Conservation (phyloP, 2,888 invertebrate species). For the Helobdella robusta region DNA sequence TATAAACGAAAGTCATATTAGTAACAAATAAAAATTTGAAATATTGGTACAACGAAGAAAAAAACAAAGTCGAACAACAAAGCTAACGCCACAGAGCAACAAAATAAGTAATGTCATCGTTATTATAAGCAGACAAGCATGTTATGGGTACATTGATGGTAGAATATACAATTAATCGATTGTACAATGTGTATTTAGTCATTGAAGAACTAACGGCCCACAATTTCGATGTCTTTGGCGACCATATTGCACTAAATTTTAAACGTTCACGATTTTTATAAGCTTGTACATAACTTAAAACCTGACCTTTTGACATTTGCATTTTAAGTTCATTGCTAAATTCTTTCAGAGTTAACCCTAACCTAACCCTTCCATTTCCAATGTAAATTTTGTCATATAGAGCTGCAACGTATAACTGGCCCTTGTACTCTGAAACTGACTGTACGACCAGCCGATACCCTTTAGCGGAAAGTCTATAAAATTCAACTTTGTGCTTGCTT, state of each 20-base stretch:
- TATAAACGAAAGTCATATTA: too few species aligned
- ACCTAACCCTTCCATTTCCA: conserved; percentile 33
- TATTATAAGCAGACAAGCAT: conserved; percentile 39
- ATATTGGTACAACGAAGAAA: neutral
- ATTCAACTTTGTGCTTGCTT: conserved; percentile 30
- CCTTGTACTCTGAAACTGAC: conserved; percentile 33
- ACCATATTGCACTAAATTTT: conserved; percentile 41
- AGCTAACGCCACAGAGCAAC: conserved; percentile 40
- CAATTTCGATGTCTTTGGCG: conserved; percentile 31
- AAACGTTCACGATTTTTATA: conserved; percentile 36
- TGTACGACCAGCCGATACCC: conserved; percentile 33
- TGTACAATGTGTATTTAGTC: conserved; percentile 41
- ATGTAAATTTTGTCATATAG: conserved; percentile 33
- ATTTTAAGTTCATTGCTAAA: conserved; percentile 38
- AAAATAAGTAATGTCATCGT: conserved; percentile 40
- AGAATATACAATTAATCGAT: conserved; percentile 40
- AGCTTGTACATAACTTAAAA: conserved; percentile 39
- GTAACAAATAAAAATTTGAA: too few species aligned
- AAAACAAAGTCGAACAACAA: neutral
- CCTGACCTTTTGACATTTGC: conserved; percentile 32
- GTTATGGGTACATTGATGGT: conserved; percentile 36
- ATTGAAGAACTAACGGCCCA: conserved; percentile 41
- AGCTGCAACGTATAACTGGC: conserved; percentile 33
- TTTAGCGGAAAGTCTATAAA: conserved; percentile 29
- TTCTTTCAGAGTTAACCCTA: conserved; percentile 33